Conservation (phyloP, 2,113 vertebrate genomes). For the Epinephelus lanceolatus region DNA sequence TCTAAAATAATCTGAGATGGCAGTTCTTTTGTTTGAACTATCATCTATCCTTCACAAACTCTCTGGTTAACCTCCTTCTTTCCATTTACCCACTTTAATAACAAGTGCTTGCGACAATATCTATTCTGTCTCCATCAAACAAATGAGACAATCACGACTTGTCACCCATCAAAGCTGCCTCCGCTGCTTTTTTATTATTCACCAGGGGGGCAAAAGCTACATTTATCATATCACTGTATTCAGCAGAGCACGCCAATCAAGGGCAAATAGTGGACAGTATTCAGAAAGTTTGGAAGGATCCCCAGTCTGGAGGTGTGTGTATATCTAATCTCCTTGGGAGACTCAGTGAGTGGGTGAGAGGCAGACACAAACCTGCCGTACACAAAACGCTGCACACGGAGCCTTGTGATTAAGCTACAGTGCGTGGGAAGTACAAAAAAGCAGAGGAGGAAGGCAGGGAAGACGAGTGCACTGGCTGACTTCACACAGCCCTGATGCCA, state of each 20-base stretch:
- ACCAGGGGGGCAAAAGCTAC: slow-evolving; percentile 6
- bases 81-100: background rate
- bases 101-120: background rate
- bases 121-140: slow-evolving; percentile 20
- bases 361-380: slow-evolving; percentile 60
- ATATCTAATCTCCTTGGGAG: slow-evolving; percentile 52
- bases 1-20: too few species aligned
- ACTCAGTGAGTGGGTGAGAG: slow-evolving; percentile 67
- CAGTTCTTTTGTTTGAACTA: too few species aligned
- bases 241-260: background rate
- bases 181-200: slow-evolving; percentile 13
- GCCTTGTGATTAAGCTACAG: slow-evolving; percentile 63
- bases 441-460: slow-evolving; percentile 35
- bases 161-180: slow-evolving; percentile 18
- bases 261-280: slow-evolving; percentile 50
- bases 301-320: slow-evolving; percentile 56
- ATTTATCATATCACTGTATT: slow-evolving; percentile 16
- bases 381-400: slow-evolving; percentile 44
- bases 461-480: slow-evolving; percentile 40
- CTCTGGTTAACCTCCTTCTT: background rate
- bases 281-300: slow-evolving; percentile 58
- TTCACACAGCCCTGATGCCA: slow-evolving; percentile 30
- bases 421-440: slow-evolving; percentile 63
- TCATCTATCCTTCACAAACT: background rate
- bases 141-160: slow-evolving; percentile 20